Evolutionary conservation across 2,113 vertebrate genomes (phyloP), one percentile per base, ranked within the genome.

Genomic region (Sylvietta virens): DNA sequence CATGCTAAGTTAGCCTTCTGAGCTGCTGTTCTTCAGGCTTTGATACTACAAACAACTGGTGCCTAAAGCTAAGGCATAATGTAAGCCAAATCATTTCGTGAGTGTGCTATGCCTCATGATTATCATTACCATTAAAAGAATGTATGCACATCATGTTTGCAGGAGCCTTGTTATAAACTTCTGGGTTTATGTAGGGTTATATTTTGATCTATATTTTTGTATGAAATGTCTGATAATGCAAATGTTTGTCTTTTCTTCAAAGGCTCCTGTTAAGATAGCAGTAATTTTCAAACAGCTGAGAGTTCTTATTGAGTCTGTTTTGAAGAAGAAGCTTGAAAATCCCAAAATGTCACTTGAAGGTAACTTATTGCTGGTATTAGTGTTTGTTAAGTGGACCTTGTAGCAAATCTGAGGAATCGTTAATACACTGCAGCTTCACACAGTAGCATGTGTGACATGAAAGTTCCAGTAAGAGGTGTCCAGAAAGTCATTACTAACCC

Each of bases 201-300:
- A 7, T 61, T 60, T 53, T 72, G n/a, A 72, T 71, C 23, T 81
- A 0, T 33, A 10, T 37, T 84, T 69, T 61, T 11, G 4, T 76
- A 30, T 50, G 30, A 69, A 73, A 84, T 51, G 3, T 26, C 27
- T 40, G 17, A 28, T 66, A 58, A 65, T 53, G 30, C 15, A 71
- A 60, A 24, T 70, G 10, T 61, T 86, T 85, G 11, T 92, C 28
- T 80, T 83, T 33, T 69, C 40, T 86, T 90, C 35, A 61, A 81
- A 99, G 99, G 99, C 99, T 93, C 99, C 99, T 26, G 99, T 99
- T 15, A 98, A 99, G 90, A 99, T 99, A 35, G 99, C 99, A 6
- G 99, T 99, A 60, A 99, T 99, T 97, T 99, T 99, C 96, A 99
- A 99, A 95, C 99, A 99, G 65, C 97, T 99, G 70, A 98, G 99